A percentile compares a stretch with the other conserved stretches of the same genome.
Conservation (phyloP, 2,888 invertebrate genomes). For the Drosophila emarginata region DNA sequence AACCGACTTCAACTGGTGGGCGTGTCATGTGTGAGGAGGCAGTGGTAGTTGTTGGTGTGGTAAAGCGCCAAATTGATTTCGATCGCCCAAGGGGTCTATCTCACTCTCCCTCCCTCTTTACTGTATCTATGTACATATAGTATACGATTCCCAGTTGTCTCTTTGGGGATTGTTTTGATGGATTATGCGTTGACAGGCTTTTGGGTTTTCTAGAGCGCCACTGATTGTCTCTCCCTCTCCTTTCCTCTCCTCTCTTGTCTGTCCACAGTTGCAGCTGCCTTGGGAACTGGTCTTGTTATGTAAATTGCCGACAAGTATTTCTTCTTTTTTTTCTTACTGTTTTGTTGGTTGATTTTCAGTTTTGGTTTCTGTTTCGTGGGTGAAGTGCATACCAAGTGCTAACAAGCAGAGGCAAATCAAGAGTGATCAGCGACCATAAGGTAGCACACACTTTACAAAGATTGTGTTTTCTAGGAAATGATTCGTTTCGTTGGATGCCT, state of each 20-base stretch:
- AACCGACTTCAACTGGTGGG: constrained; percentile 47
- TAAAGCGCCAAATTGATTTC: constrained; percentile 78
- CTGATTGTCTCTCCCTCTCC: constrained; percentile 57
- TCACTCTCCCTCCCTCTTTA: constrained; percentile 29
- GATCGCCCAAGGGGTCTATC: constrained; percentile 70
- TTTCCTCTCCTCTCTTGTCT: constrained; percentile 2
- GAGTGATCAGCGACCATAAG: constrained; percentile 27
- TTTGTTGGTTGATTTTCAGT: constrained; percentile 4
- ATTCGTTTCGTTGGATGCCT: constrained; percentile 40
- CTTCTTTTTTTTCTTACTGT: background rate
- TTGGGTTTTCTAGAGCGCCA: constrained; percentile 61
- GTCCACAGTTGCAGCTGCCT: constrained; percentile 45
- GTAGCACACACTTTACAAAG: constrained; percentile 20
- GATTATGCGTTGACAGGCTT: constrained; percentile 80
- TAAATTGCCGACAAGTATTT: constrained; percentile 54
- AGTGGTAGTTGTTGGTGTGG: constrained; percentile 61
- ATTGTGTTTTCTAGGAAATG: constrained; percentile 35
- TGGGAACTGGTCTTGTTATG: constrained; percentile 75
- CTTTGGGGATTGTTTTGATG: constrained; percentile 66
- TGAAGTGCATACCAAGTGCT: constrained; percentile 67
- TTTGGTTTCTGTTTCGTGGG: constrained; percentile 52
- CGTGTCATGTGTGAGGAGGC: constrained; percentile 64
- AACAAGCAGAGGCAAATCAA: constrained; percentile 52
- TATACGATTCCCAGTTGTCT: constrained; percentile 35
- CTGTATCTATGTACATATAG: constrained; percentile 30